Base-by-base conservation (phyloP, 2,888 invertebrate species). In the Pelosia muscerda region DNA sequence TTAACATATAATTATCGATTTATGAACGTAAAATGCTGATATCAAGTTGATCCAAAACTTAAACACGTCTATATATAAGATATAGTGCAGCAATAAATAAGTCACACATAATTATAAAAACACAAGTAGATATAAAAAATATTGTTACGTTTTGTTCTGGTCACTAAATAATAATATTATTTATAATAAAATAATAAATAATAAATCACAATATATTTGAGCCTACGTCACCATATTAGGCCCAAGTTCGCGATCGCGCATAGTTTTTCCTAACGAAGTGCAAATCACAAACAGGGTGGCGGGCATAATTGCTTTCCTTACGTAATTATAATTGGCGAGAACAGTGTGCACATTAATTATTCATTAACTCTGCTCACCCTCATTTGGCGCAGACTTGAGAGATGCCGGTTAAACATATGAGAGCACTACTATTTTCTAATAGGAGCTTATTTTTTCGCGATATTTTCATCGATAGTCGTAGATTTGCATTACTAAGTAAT, bases 271-370 rank as follows among this genome's bases (percentile, higher is more conserved):
- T 78, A 79, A 79, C 74, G 78, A 80, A 75, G 75, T 77, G 82
- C 77, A 80, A 80, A 78, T 77, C 76, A 74, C 74, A 75, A 76
- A 78, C 80, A 74, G 72, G 72, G 79, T 66, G 72, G 76, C 77
- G 60, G 74, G 74, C 77, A 72, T 92, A 92, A 92, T 91, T 90
- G 90, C 89, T 92, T 91, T 90, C 88, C 93, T 94, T 92, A 91
- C 89, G 86, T 89, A 85, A 90, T 92, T 90, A 92, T 93, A 92
- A 94, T 94, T 94, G 92, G 92, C 92, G 92, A 81, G 89, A 87
- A 90, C 88, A 88, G 85, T 90, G 89, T 87, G 90, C 82, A 85
- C 91, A 93, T 94, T 93, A 94, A 94, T 94, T 92, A 94, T 93
- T 94, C 94, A 93, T 94, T 92, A 94, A 81, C 80, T 81, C 77